Conservation (phyloP, 2,888 invertebrate species). For the Parasteatoda lunata region DNA sequence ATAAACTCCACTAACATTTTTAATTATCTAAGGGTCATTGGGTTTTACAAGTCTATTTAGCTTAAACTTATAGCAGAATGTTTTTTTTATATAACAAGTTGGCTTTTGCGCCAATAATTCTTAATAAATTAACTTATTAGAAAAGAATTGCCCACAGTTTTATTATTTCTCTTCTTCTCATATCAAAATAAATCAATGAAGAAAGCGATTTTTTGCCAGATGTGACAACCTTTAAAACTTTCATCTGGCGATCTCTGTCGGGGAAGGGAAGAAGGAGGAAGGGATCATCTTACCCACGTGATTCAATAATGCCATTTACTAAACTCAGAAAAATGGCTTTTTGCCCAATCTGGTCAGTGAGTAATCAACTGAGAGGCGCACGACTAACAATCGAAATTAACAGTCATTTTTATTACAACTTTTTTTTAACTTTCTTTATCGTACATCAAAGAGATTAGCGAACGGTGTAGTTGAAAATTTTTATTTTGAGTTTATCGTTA, state of each 20-base stretch:
- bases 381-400: neutral
- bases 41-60: neutral
- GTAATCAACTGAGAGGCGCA: conserved; percentile 19
- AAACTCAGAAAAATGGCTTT: conserved; percentile 47
- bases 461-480: no score
- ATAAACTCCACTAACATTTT: neutral
- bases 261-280: conserved; percentile 34
- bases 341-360: conserved; percentile 41
- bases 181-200: neutral
- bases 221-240: neutral
- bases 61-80: neutral
- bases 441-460: no score
- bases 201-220: conserved; percentile 25
- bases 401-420: no score
- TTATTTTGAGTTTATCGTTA: no score
- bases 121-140: neutral
- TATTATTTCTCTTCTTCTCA: neutral
- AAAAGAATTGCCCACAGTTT: neutral
- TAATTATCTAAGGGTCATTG: neutral
- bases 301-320: conserved; percentile 59
- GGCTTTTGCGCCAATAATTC: no score
- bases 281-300: conserved; percentile 54
- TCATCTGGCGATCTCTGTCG: neutral
- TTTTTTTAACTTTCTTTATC: no score
- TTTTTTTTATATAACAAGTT: neutral